Evolutionary conservation across 2,888 invertebrate species (phyloP).

Genomic region (Hanleya hanleyi): DNA sequence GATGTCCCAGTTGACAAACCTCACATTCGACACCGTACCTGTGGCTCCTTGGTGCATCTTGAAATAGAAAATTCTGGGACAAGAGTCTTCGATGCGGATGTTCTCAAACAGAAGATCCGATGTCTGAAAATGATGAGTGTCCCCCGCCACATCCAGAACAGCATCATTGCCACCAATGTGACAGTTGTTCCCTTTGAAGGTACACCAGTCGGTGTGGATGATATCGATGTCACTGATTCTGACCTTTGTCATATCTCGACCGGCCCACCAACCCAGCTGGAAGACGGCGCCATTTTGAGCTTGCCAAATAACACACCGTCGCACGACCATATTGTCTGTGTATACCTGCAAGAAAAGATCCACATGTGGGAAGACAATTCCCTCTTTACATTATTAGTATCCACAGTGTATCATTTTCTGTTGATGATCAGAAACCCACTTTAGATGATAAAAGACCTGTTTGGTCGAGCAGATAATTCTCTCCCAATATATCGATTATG

Average conservation of each 20-base stretch:
- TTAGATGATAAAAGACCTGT: too few species aligned
- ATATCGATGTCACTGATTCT: constrained; percentile 24
- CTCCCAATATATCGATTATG: too few species aligned
- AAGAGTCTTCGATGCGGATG: constrained; percentile 19
- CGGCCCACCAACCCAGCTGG: constrained; percentile 27
- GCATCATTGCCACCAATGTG: constrained; percentile 15
- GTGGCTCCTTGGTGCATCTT: not conserved
- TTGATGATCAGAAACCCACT: too few species aligned
- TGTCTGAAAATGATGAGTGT: constrained; percentile 11
- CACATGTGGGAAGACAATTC: too few species aligned
- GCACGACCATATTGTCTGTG: constrained; percentile 14
- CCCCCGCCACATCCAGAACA: constrained; percentile 16
- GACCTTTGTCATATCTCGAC: constrained; percentile 8
- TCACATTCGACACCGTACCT: constrained; percentile 12
- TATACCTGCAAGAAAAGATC: constrained; percentile 16
- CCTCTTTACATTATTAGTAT: too few species aligned
- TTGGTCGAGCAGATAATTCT: too few species aligned
- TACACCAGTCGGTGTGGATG: constrained; percentile 32
- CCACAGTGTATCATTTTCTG: too few species aligned
- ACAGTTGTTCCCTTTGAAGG: constrained; percentile 18
- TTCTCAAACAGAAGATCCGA: constrained; percentile 9
- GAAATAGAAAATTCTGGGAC: constrained; percentile 21
- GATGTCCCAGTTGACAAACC: constrained; percentile 15
- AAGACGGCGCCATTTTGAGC: constrained; percentile 32
- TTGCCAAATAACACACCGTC: constrained; percentile 28